These are phyloP conservation scores for Cryptocephalus primarius DNA, from an alignment of 2,888 invertebrate genomes.

Conservation along the genomic window DNA sequence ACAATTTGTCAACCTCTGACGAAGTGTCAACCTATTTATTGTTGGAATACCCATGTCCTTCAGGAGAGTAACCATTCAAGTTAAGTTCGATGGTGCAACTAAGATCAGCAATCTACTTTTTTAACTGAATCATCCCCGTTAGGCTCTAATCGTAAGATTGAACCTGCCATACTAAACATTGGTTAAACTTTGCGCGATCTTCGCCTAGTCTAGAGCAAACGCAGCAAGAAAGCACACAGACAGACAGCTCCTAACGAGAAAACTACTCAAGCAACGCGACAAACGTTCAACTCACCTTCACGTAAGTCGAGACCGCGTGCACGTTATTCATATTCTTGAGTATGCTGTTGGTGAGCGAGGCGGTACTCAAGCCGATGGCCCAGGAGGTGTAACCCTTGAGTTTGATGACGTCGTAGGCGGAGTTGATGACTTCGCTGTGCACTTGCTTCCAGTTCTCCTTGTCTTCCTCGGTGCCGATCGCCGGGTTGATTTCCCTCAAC, in stretches of 20 bases:
- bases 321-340: conserved; percentile 63
- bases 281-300: conserved; percentile 47
- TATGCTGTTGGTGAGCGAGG: conserved; percentile 59
- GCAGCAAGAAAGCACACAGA: too few relatives aligned
- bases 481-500: conserved; percentile 64
- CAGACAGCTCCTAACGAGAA: background rate
- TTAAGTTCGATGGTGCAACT: too few relatives aligned
- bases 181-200: too few relatives aligned
- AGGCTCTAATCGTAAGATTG: too few relatives aligned
- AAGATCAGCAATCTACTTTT: too few relatives aligned
- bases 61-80: too few relatives aligned
- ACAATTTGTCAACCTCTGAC: too few relatives aligned
- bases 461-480: conserved; percentile 61
- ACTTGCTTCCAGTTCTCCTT: conserved; percentile 68
- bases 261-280: conserved; percentile 1
- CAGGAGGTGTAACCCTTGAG: conserved; percentile 86
- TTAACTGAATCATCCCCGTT: too few relatives aligned
- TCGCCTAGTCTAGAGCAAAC: too few relatives aligned
- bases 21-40: too few relatives aligned
- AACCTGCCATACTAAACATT: too few relatives aligned
- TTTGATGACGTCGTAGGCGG: conserved; percentile 80
- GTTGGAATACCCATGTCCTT: too few relatives aligned
- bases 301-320: conserved; percentile 67
- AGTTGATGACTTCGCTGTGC: conserved; percentile 73
- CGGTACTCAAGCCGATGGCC: conserved; percentile 76